Conservation (phyloP, 2,113 vertebrate species). For the Ascaphus truei region DNA sequence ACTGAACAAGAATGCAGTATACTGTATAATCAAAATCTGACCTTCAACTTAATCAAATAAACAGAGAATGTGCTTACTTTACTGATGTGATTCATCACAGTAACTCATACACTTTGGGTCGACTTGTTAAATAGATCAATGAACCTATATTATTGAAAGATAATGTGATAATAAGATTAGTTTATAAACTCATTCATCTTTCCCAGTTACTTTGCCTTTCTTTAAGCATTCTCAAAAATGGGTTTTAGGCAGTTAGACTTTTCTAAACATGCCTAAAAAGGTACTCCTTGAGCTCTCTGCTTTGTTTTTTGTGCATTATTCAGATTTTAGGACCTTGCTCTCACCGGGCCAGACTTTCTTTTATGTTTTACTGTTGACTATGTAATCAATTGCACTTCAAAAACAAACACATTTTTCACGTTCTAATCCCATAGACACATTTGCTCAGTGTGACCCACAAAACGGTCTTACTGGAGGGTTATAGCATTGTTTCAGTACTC, state of each 20-base stretch:
- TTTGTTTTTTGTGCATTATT: slow-evolving; percentile 12
- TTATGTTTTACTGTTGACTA: slow-evolving; percentile 30
- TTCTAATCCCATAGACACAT: slow-evolving; percentile 30
- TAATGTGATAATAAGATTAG: slow-evolving; percentile 59
- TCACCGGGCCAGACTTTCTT: slow-evolving; percentile 17
- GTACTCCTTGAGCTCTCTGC: not conserved
- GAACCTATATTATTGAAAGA: slow-evolving; percentile 66
- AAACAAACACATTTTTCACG: slow-evolving; percentile 35
- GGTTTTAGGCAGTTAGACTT: not conserved
- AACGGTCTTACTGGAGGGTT: slow-evolving; percentile 16
- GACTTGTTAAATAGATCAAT: slow-evolving; percentile 61
- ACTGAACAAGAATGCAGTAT: slow-evolving; percentile 51
- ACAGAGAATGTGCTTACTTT: slow-evolving; percentile 65
- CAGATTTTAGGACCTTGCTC: slow-evolving; percentile 19
- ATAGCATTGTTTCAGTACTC: not conserved
- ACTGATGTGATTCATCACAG: slow-evolving; percentile 62
- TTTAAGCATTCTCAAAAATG: not conserved
- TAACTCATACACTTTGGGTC: slow-evolving; percentile 67
- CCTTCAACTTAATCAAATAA: slow-evolving; percentile 65
- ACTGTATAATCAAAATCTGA: slow-evolving; percentile 63
- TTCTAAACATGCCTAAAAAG: not conserved
- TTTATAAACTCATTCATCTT: not conserved
- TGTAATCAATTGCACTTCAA: slow-evolving; percentile 34
- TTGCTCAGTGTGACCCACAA: slow-evolving; percentile 32
- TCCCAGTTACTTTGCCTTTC: not conserved